phyloP scores from a whole-genome alignment of 1,140 invertebrate species.

The Plectrocnemia conspersa region DNA sequence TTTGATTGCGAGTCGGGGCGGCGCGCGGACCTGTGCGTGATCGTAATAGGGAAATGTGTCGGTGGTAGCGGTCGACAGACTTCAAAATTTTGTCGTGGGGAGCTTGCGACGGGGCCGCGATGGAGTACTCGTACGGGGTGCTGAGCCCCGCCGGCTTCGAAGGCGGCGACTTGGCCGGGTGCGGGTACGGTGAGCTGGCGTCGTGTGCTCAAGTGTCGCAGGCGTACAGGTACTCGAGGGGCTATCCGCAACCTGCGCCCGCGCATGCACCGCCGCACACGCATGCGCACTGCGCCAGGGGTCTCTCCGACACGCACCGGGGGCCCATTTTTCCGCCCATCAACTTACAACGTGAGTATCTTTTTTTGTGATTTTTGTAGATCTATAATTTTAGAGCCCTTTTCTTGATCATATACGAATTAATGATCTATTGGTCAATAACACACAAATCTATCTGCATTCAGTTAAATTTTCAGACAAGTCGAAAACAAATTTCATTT shows the following conservation, averaged over 20 bases:
- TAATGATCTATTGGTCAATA: too few relatives aligned
- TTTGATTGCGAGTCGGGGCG: slow-evolving; percentile 54
- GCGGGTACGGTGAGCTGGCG: slow-evolving; percentile 76
- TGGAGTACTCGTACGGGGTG: slow-evolving; percentile 50
- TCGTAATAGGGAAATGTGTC: background rate
- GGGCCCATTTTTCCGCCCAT: slow-evolving; percentile 52
- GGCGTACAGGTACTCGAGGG: slow-evolving; percentile 61
- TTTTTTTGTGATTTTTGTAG: too few relatives aligned
- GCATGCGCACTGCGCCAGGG: slow-evolving; percentile 47
- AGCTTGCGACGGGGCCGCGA: slow-evolving; percentile 28
- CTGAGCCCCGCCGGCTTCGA: slow-evolving; percentile 42
- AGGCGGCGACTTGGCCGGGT: slow-evolving; percentile 46
- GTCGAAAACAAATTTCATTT: too few relatives aligned
- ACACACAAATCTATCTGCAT: too few relatives aligned
- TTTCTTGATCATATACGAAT: too few relatives aligned
- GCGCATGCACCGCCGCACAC: slow-evolving; percentile 45
- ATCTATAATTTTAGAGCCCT: too few relatives aligned
- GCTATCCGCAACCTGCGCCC: slow-evolving; percentile 59
- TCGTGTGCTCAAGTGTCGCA: slow-evolving; percentile 84
- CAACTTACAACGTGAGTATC: slow-evolving; percentile 51
- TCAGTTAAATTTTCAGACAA: too few relatives aligned
- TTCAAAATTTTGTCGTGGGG: background rate
- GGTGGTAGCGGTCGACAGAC: background rate
- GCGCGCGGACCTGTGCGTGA: slow-evolving; percentile 41
- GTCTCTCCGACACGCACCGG: slow-evolving; percentile 41